These are phyloP conservation scores for Enteromius unitaeniatus DNA, from an alignment of 2,797 vertebrate genomes.

Conservation along the genomic window DNA sequence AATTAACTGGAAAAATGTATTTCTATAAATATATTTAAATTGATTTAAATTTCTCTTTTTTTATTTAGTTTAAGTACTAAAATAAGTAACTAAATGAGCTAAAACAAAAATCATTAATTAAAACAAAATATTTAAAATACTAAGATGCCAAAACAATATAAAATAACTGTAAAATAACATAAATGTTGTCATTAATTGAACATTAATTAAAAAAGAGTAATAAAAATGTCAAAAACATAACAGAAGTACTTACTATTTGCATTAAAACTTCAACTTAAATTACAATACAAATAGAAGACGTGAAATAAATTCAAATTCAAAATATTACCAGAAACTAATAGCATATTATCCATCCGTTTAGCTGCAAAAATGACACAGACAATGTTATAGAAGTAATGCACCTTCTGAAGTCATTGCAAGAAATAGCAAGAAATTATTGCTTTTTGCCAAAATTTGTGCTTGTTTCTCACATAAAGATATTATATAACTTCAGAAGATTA, in stretches of 20 bases:
- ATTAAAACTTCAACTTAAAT: not conserved
- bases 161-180: too few species aligned
- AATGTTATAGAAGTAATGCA: too few species aligned
- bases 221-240: not conserved
- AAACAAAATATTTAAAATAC: too few species aligned
- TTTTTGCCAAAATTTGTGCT: not conserved
- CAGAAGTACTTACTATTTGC: not conserved
- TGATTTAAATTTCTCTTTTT: too few species aligned
- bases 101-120: not conserved
- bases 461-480: not conserved
- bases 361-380: not conserved
- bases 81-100: too few species aligned
- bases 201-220: not conserved
- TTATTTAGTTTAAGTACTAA: too few species aligned
- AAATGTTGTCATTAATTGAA: not conserved
- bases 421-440: not conserved
- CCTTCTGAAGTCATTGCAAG: too few species aligned
- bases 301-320: not conserved
- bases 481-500: not conserved
- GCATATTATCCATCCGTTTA: not conserved
- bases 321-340: not conserved
- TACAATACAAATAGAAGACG: not conserved
- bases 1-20: too few species aligned
- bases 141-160: too few species aligned
- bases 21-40: too few species aligned